Base-by-base conservation (phyloP, 2,797 vertebrate genomes). In the Hemitrygon akajei region DNA sequence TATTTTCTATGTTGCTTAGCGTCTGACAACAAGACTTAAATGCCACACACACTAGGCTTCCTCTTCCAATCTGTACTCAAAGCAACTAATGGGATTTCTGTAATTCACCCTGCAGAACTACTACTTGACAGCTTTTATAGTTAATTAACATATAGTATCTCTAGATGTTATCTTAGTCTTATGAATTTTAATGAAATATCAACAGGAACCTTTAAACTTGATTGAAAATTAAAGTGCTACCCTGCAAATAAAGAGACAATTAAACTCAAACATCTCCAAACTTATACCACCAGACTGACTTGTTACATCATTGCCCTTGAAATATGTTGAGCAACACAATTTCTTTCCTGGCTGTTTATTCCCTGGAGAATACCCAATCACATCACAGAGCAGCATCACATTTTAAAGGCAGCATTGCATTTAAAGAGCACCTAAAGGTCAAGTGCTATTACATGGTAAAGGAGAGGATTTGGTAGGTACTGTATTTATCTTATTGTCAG, bases 161-260 rank as follows among this genome's bases (percentile, higher is more conserved):
- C 63, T 37, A 25, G 87, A 34, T 34, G 87, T 71, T 34, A 25
- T 69, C 34, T 69, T 71, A 22, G 25, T 69, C 87, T 91, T 66
- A 71, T 91, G 87, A 66, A 91, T 91, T 37, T 91, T 69, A 91
- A 91, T 91, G n/a, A 91, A 16, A 37, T 7, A 91, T 18, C n/a
- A 71, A 71, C 66, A n/a, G 34, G 66, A 63, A 71, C 87, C n/a
- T 91, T 91, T 91, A 66, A 91, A 71, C 60, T 69, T 91, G 87
- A 91, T 71, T 66, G n/a, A 71, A 91, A 37, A 91, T 71, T 69
- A 40, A 91, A 71, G 60, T 37, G 30, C n/a, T 37, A 71, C 66
- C 11, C 66, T 71, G 30, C 14, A 91, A 66, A 14, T 47, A 37
- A 40, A 25, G 66, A 63, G 14, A 91, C 82, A 86, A 86, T 37